Evolutionary conservation across 1,140 invertebrate species (phyloP).

Genomic region (Cephus cinctus): DNA sequence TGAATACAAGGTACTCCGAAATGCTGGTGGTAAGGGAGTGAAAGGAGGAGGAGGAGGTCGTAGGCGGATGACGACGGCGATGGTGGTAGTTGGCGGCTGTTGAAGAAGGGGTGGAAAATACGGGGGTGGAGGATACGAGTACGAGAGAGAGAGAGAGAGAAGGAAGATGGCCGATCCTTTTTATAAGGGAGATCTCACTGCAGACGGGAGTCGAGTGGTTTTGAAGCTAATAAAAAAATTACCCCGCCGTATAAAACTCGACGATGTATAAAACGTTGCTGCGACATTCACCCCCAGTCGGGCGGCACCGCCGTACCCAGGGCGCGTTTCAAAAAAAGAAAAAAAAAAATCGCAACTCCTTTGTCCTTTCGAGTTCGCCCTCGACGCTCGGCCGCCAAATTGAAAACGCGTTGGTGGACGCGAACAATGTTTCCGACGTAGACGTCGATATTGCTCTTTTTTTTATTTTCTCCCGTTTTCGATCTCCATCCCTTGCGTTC

Average conservation of each 20-base stretch:
- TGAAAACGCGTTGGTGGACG: slow-evolving; percentile 16
- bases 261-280: slow-evolving; percentile 38
- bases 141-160: slow-evolving; percentile 9
- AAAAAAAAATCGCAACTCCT: neutral
- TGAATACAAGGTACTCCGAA: slow-evolving; percentile 33
- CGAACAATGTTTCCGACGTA: slow-evolving; percentile 17
- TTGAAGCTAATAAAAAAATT: slow-evolving; percentile 53
- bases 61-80: too few relatives aligned
- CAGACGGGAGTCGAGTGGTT: slow-evolving; percentile 39
- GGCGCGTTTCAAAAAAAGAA: slow-evolving; percentile 6
- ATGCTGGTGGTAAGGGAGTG: slow-evolving; percentile 18
- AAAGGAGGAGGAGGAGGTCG: slow-evolving; percentile 12
- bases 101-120: too few relatives aligned
- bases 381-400: slow-evolving; percentile 13
- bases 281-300: slow-evolving; percentile 15
- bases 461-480: too few relatives aligned
- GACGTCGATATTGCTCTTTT: slow-evolving; percentile 5
- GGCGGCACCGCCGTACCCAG: neutral
- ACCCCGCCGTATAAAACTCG: slow-evolving; percentile 39
- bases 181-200: slow-evolving; percentile 19
- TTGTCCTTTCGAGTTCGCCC: slow-evolving; percentile 3
- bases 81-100: too few relatives aligned
- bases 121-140: neutral
- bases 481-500: too few relatives aligned
- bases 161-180: neutral